Base-by-base conservation (phyloP, 2,888 invertebrate genomes). In the Colostygia pectinataria region DNA sequence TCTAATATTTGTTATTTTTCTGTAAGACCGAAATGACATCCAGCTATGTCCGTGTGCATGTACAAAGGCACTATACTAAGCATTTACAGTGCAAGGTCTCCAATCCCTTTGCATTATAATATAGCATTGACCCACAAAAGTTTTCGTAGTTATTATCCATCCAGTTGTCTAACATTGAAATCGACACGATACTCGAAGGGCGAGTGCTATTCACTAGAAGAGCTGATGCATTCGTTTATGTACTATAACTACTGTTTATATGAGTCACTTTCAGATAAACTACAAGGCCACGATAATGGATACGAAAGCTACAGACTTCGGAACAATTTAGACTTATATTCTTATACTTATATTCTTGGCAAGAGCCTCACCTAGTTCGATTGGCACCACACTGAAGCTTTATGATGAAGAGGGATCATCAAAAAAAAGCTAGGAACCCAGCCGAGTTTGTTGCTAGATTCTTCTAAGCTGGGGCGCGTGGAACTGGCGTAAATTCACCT, bases 181-280 rank as follows among this genome's bases (percentile, higher is more conserved):
- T 60, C 53, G 13, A 65, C 75, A 80, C 78, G 77, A 76, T 69
- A 74, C 56, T 47, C 62, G 78, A 80, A 82, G 81, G 83, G 80
- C 77, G 57, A 25, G 47, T 59, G 55, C 63, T 63, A 65, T 59
- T 67, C 73, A 66, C 65, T 75, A 73, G 73, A 73, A 69, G 27
- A 44, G 49, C 34, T 45, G 50, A 53, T 71, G 65, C 64, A 63
- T 56, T 51, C 64, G 64, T 18, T 18, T 63, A 63, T 33, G 38
- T 55, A 55, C 13, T 32, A 46, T 34, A 24, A 12, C 9, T 38
- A 39, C 27, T 32, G 13, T 33, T 18, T 63, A 37, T 32, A 50
- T 62, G 83, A 83, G 74, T 83, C 83, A 83, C 67, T 68, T 81
- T 73, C 64, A 81, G 83, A 84, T 83, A 80, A 79, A 75, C 63